These are phyloP conservation scores for Agriopis leucophaearia DNA, from an alignment of 2,888 invertebrate genomes.

Conservation along the genomic window DNA sequence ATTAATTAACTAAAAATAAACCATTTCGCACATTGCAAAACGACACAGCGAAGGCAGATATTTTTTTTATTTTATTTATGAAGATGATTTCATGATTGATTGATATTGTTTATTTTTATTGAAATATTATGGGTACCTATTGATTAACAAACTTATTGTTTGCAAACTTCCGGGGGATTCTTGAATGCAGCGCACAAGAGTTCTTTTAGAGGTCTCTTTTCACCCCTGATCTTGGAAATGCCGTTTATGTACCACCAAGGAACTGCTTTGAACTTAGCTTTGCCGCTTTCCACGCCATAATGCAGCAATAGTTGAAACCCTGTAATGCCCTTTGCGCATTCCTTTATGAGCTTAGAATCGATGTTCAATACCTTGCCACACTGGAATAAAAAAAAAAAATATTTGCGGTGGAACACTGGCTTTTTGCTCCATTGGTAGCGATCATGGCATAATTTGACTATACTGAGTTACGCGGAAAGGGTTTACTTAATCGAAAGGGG, in stretches of 20 bases:
- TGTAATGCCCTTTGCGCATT: constrained; percentile 55
- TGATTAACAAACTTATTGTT: too few relatives aligned
- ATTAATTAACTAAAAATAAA: too few relatives aligned
- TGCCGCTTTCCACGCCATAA: constrained; percentile 9
- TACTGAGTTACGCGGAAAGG: too few relatives aligned
- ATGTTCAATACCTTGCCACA: constrained; percentile 6
- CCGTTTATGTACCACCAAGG: constrained; percentile 18
- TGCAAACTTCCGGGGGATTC: constrained; percentile 9
- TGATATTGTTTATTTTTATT: too few relatives aligned
- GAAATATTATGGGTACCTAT: too few relatives aligned
- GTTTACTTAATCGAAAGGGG: too few relatives aligned
- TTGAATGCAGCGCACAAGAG: constrained; percentile 9
- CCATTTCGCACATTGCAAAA: too few relatives aligned
- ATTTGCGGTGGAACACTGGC: background rate
- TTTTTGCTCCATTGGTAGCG: too few relatives aligned
- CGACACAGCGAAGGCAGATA: too few relatives aligned
- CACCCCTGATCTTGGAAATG: constrained; percentile 6
- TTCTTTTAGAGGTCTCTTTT: constrained; percentile 1
- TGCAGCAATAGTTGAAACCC: constrained; percentile 38
- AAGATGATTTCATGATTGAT: too few relatives aligned
- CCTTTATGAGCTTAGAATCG: constrained; percentile 15
- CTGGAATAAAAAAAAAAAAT: background rate
- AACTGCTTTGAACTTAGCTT: constrained; percentile 18
- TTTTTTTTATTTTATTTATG: too few relatives aligned
- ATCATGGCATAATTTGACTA: too few relatives aligned